Conservation (phyloP, 1,140 invertebrate genomes). For the Scaptomyza hsui region DNA sequence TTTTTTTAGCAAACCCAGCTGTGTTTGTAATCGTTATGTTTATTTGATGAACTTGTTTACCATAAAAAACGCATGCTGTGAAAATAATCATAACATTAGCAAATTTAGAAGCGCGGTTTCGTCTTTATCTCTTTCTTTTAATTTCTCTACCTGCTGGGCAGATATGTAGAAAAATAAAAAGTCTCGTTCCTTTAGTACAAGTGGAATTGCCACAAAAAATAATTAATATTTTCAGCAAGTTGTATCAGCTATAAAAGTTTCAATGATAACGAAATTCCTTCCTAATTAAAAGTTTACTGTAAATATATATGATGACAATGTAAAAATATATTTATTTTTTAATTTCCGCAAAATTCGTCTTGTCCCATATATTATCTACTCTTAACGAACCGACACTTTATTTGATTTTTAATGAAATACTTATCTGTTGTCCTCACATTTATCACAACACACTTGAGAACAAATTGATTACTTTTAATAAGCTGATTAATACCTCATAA, state of each 20-base stretch:
- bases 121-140: constrained; percentile 3
- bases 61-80: neutral
- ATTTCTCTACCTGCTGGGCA: neutral
- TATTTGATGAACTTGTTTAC: constrained; percentile 4
- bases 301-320: too few relatives aligned
- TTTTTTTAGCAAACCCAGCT: too few relatives aligned
- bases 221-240: too few relatives aligned
- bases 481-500: constrained; percentile 33
- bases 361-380: neutral
- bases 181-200: too few relatives aligned
- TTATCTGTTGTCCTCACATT: neutral
- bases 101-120: neutral
- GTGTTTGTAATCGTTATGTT: too few relatives aligned
- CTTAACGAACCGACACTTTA: neutral
- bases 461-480: constrained; percentile 38
- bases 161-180: too few relatives aligned
- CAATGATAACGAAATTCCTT: too few relatives aligned
- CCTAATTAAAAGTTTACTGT: too few relatives aligned
- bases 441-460: constrained; percentile 18
- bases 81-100: neutral
- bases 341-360: too few relatives aligned
- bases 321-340: neutral
- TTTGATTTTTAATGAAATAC: constrained; percentile 8
- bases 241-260: too few relatives aligned
- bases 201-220: too few relatives aligned